A percentile compares a stretch with the other conserved stretches of the same genome.
Conservation (phyloP, 2,113 vertebrate species). For the Oreochromis aureus region DNA sequence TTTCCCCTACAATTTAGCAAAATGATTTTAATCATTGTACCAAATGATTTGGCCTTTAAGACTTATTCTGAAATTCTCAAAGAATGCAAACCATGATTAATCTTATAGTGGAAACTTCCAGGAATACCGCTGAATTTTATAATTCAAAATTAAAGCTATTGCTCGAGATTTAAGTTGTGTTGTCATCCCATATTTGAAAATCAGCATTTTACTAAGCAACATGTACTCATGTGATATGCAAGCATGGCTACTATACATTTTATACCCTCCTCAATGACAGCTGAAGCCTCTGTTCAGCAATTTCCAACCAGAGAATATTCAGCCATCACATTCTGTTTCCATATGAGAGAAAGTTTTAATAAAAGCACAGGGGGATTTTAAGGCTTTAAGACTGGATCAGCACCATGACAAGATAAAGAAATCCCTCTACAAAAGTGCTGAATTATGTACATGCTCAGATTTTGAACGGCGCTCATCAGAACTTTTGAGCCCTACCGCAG, state of each 20-base stretch:
- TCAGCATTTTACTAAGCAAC: background rate
- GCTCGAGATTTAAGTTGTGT: background rate
- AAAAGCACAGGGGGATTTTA: conserved; percentile 5
- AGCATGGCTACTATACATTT: background rate
- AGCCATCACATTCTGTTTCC: background rate
- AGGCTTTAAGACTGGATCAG: conserved; percentile 8
- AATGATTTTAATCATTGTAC: background rate
- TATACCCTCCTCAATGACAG: background rate
- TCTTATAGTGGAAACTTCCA: background rate
- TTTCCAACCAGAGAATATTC: background rate
- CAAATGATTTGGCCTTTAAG: background rate
- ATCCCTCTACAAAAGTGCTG: background rate
- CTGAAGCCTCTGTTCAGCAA: background rate
- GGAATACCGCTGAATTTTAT: background rate
- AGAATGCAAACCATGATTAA: background rate
- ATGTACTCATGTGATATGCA: background rate
- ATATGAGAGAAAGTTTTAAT: conserved; percentile 22
- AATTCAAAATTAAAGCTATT: background rate
- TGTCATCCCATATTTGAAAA: background rate
- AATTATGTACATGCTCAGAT: conserved; percentile 22
- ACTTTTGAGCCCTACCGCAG: background rate
- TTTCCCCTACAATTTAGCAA: background rate
- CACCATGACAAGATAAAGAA: conserved; percentile 15
- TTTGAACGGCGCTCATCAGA: background rate
- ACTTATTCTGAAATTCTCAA: background rate